These are phyloP conservation scores for Butastur rufipennis DNA, from an alignment of 2,113 vertebrate genomes.

Conservation along the genomic window DNA sequence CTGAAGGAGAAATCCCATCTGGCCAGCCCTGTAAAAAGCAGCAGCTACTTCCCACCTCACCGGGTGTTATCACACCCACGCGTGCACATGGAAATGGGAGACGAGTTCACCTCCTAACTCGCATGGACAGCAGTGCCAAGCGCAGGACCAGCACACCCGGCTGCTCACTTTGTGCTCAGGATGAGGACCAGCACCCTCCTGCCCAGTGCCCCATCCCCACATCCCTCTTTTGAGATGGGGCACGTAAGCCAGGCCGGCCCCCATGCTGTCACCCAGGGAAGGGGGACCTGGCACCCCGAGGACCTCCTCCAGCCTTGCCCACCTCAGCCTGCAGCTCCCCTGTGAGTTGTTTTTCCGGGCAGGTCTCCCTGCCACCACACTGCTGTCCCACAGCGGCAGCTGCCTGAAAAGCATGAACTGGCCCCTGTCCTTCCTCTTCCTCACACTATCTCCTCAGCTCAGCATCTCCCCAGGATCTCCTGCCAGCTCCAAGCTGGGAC, in stretches of 20 bases:
- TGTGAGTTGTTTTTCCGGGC: neutral
- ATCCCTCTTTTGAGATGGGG: neutral
- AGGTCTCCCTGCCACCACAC: neutral
- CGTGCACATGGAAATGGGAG: neutral
- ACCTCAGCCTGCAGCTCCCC: neutral
- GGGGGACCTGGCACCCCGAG: neutral
- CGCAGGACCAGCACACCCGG: neutral
- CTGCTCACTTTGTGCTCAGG: neutral
- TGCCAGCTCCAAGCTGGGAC: neutral
- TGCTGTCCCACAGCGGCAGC: neutral
- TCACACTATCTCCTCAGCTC: neutral
- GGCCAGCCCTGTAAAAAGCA: conserved; percentile 8
- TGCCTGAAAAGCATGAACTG: neutral
- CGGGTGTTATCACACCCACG: conserved; percentile 10
- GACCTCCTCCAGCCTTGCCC: neutral
- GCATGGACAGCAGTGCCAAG: neutral
- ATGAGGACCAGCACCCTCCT: neutral
- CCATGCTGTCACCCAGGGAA: neutral
- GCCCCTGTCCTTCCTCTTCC: neutral
- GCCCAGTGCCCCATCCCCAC: neutral
- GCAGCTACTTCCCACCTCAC: conserved; percentile 19
- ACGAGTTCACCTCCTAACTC: neutral
- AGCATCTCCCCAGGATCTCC: neutral
- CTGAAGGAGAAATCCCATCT: conserved; percentile 33
- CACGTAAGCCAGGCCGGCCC: neutral